Evolutionary conservation across 2,797 vertebrate species (phyloP).

Genomic region (Chromobotia macracanthus): DNA sequence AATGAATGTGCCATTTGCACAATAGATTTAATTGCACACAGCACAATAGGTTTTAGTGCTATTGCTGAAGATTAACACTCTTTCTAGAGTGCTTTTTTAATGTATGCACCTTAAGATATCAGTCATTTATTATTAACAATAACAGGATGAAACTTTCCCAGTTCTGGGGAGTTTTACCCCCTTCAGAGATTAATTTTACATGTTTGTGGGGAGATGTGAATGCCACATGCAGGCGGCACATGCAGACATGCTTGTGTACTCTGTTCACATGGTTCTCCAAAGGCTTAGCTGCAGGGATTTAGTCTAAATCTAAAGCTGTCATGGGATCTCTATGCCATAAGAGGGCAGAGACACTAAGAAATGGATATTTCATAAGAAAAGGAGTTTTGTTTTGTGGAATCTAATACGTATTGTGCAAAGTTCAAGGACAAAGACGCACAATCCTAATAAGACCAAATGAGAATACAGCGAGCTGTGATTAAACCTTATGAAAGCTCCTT

Average conservation of each 20-base stretch:
- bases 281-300: constrained; percentile 63
- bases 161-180: constrained; percentile 32
- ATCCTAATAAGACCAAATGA: constrained; percentile 13
- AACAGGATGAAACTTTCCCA: constrained; percentile 61
- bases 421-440: constrained; percentile 26
- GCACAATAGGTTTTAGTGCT: neutral
- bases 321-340: constrained; percentile 37
- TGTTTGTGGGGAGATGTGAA: constrained; percentile 33
- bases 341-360: constrained; percentile 33
- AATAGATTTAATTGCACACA: too few relatives aligned
- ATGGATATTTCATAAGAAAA: constrained; percentile 10
- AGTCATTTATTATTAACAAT: constrained; percentile 70
- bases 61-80: constrained; percentile 50
- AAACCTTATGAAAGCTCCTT: neutral
- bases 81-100: constrained; percentile 68
- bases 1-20: too few relatives aligned
- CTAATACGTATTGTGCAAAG: neutral
- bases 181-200: constrained; percentile 41
- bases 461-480: neutral
- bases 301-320: constrained; percentile 61
- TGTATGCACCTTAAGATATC: constrained; percentile 62
- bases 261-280: constrained; percentile 43
- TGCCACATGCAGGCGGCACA: constrained; percentile 31
- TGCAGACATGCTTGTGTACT: constrained; percentile 49
- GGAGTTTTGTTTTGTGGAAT: neutral